phyloP scores from a whole-genome alignment of 1,140 invertebrate species.

The Penaeus japonicus region DNA sequence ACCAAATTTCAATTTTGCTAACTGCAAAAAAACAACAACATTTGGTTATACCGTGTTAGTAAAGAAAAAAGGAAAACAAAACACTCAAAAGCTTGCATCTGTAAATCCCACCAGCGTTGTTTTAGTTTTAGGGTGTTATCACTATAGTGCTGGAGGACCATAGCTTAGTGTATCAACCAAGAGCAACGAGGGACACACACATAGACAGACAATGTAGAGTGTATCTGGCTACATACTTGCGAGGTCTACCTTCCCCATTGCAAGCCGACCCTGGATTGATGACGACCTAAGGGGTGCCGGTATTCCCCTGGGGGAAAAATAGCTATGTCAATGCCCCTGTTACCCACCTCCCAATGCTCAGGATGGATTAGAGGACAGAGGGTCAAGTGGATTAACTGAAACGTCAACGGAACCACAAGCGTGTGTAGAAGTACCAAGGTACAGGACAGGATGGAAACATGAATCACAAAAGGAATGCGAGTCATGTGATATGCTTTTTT shows the following conservation, averaged over 20 bases:
- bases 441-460: background rate
- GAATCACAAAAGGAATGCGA: background rate
- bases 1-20: no score
- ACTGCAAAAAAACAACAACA: no score
- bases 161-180: background rate
- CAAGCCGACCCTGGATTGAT: slow-evolving; percentile 25
- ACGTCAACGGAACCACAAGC: background rate
- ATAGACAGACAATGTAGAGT: background rate
- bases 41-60: no score
- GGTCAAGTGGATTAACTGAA: background rate
- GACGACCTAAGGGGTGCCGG: slow-evolving; percentile 28
- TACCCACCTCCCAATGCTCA: background rate
- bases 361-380: background rate
- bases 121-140: no score
- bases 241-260: slow-evolving; percentile 29
- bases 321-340: slow-evolving; percentile 22
- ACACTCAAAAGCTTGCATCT: no score
- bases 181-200: background rate
- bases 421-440: background rate
- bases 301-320: slow-evolving; percentile 33
- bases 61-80: no score
- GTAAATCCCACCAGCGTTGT: no score
- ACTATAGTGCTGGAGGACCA: background rate
- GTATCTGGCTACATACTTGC: slow-evolving; percentile 33
- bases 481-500: no score